A percentile compares a stretch with the other conserved stretches of the same genome.
Evolutionary conservation across 2,888 invertebrate genomes (phyloP).

Genomic region (Pyrochroa serraticornis): DNA sequence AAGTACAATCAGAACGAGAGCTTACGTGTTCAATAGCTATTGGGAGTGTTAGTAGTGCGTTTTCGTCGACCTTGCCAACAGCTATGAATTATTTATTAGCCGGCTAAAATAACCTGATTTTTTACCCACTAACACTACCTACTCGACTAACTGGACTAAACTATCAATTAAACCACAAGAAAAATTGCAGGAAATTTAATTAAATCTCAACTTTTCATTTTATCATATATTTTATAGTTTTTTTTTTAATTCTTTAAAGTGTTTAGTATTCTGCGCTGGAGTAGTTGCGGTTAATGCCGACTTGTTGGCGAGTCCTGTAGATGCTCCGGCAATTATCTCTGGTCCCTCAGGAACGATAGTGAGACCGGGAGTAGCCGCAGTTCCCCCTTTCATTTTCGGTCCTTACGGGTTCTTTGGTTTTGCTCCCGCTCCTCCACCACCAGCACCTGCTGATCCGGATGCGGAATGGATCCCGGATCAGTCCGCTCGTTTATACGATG

Average conservation of each 20-base stretch:
- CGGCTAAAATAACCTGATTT: no score
- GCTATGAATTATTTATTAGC: not conserved
- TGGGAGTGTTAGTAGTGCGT: not conserved
- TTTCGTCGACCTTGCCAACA: conserved; percentile 6
- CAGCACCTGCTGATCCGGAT: conserved; percentile 37
- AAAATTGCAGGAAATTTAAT: not conserved
- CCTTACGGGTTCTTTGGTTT: not conserved
- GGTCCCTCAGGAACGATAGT: not conserved
- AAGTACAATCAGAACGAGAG: conserved; percentile 2
- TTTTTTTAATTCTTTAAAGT: conserved; percentile 3
- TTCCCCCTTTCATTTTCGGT: conserved; percentile 4
- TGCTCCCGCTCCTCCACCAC: conserved; percentile 19
- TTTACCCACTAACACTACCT: no score
- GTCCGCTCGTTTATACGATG: conserved; percentile 39
- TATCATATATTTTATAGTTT: no score
- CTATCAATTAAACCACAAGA: conserved; percentile 3
- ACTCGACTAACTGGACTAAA: no score
- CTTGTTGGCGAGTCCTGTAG: not conserved
- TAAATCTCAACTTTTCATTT: no score
- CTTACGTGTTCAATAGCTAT: no score
- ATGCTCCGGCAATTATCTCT: not conserved
- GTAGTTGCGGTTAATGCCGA: not conserved
- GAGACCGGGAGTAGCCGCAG: not conserved
- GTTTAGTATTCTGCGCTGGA: conserved; percentile 21
- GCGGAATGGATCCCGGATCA: conserved; percentile 41